Evolutionary conservation across 2,113 vertebrate species (phyloP).

Genomic region (Leptocoma aspasia): DNA sequence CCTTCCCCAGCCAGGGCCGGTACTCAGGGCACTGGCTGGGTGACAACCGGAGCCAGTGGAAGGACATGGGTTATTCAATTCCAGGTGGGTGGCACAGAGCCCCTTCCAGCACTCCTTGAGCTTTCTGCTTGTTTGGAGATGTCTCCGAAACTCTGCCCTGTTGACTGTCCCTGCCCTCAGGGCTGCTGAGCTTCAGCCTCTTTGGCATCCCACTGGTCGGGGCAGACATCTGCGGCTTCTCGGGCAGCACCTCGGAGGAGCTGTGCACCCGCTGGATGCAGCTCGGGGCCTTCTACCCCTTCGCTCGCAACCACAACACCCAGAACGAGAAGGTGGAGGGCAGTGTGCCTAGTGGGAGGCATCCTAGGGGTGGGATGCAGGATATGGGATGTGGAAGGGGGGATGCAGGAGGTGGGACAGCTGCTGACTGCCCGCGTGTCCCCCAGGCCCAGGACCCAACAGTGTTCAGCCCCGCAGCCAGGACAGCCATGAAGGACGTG

Average conservation of each 20-base stretch:
- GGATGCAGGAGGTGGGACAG: neutral
- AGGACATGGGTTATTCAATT: conserved; percentile 83
- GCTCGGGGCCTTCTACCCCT: conserved; percentile 87
- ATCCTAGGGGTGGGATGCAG: neutral
- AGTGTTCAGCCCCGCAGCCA: conserved; percentile 72
- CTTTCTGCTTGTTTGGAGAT: neutral
- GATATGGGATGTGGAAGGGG: accelerated
- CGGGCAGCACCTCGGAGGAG: conserved; percentile 78
- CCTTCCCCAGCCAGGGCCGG: conserved; percentile 86
- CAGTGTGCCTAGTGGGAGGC: neutral
- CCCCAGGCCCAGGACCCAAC: conserved; percentile 82
- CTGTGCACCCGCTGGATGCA: conserved; percentile 87
- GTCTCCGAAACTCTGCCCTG: accelerated
- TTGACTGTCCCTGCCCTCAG: conserved; percentile 43
- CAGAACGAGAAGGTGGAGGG: conserved; percentile 64
- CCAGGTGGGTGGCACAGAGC: conserved; percentile 64
- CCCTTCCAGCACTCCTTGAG: neutral
- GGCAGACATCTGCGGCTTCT: conserved; percentile 85
- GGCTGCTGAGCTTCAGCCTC: conserved; percentile 87
- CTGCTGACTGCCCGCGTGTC: neutral
- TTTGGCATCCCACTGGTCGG: conserved; percentile 83
- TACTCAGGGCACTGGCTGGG: conserved; percentile 91
- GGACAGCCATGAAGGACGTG: conserved; percentile 78
- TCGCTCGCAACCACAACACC: conserved; percentile 86
- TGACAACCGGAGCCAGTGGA: conserved; percentile 87